Evolutionary conservation across 2,797 vertebrate species (phyloP).

Genomic region (Eospalax fontanierii): DNA sequence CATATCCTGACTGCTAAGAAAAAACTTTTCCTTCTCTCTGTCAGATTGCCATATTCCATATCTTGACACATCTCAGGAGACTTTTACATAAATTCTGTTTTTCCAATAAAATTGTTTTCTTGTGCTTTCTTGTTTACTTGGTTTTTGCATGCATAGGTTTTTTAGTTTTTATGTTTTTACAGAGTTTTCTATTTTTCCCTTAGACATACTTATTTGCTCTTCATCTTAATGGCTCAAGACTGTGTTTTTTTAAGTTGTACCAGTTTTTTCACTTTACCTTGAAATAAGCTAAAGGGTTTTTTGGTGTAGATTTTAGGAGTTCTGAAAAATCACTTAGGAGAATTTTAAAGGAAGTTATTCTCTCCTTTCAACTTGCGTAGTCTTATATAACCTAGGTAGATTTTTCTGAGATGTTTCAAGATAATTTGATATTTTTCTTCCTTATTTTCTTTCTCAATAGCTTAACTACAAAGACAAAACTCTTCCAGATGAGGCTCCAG

Average conservation of each 20-base stretch:
- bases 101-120: background rate
- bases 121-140: background rate
- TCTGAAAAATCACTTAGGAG: conserved; percentile 54
- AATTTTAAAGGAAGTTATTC: conserved; percentile 12
- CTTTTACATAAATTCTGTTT: conserved; percentile 5
- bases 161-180: background rate
- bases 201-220: background rate
- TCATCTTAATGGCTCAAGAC: background rate
- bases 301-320: background rate
- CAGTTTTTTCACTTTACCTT: conserved; percentile 47
- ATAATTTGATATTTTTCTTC: conserved; percentile 14
- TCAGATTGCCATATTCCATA: background rate
- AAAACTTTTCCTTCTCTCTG: background rate
- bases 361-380: conserved; percentile 14
- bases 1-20: background rate
- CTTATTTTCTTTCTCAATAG: background rate
- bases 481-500: background rate
- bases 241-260: background rate
- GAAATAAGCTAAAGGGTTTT: conserved; percentile 8
- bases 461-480: background rate
- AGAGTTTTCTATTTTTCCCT: background rate
- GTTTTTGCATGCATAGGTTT: background rate
- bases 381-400: conserved; percentile 26
- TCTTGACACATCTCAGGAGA: background rate
- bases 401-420: conserved; percentile 50